phyloP scores from a whole-genome alignment of 2,113 vertebrate genomes.

The Isichthys henryi region DNA sequence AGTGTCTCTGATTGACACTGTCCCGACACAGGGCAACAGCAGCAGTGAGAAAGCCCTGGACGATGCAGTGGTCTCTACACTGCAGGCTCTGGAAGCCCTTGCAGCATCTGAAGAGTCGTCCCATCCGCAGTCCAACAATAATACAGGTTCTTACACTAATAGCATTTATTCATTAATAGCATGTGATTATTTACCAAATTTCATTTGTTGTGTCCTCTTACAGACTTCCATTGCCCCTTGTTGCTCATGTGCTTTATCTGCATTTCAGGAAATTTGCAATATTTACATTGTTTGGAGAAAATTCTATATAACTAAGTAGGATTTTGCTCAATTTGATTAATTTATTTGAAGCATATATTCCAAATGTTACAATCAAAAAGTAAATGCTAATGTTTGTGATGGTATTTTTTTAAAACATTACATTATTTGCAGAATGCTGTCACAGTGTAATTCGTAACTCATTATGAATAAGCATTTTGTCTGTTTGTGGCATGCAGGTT shows the following conservation, averaged over 20 bases:
- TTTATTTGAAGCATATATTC: background rate
- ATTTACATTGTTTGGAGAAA: background rate
- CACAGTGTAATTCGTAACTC: constrained; percentile 52
- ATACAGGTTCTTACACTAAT: constrained; percentile 99
- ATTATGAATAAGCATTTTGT: constrained; percentile 69
- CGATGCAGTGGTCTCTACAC: constrained; percentile 77
- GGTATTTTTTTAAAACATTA: background rate
- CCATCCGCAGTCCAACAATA: constrained; percentile 78
- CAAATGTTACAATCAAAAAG: background rate
- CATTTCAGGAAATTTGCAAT: background rate
- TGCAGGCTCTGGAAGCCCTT: constrained; percentile 86
- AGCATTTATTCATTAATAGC: constrained; percentile 91
- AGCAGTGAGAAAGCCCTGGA: constrained; percentile 68
- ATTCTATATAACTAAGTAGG: background rate
- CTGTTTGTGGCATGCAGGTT: constrained; percentile 88
- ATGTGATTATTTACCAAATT: constrained; percentile 64
- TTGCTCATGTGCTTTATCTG: constrained; percentile 56
- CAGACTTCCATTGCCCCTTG: constrained; percentile 56
- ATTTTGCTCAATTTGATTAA: constrained; percentile 21
- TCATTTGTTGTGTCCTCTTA: constrained; percentile 60
- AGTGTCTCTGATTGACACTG: constrained; percentile 92
- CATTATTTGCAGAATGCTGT: constrained; percentile 37
- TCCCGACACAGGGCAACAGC: constrained; percentile 71
- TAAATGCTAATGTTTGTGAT: constrained; percentile 36
- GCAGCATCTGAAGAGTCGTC: constrained; percentile 87